phyloP scores from a whole-genome alignment of 2,797 vertebrate genomes.

The Tadarida brasiliensis region DNA sequence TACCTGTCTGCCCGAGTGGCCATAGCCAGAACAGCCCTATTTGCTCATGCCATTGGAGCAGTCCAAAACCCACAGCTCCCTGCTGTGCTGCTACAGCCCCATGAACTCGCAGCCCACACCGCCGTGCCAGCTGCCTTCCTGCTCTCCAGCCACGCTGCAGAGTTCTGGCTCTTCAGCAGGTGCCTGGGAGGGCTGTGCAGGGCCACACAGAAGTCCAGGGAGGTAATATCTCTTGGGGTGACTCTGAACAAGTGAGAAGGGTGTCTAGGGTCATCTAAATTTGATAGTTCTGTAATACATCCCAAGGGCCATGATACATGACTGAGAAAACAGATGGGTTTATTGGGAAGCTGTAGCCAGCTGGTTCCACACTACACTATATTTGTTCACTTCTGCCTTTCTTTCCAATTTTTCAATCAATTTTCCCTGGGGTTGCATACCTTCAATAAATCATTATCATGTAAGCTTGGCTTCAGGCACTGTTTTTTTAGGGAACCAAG shows the following conservation, averaged over 20 bases:
- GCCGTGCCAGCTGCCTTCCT: not conserved
- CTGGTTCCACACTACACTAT: not conserved
- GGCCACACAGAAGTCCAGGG: not conserved
- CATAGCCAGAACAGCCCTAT: not conserved
- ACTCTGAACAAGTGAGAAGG: not conserved
- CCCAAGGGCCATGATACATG: not conserved
- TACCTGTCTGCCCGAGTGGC: not conserved
- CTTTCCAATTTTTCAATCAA: not conserved
- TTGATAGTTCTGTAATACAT: not conserved
- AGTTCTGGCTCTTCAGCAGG: not conserved
- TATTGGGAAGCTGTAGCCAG: not conserved
- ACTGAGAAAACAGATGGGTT: slow-evolving; percentile 3
- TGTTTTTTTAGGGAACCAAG: not conserved
- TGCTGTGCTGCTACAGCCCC: not conserved
- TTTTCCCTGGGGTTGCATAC: not conserved
- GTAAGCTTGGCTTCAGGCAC: not conserved
- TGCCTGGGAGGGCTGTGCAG: not conserved
- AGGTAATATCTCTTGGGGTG: not conserved
- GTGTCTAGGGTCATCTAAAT: not conserved
- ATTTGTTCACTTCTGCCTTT: not conserved
- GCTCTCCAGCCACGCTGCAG: not conserved
- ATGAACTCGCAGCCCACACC: not conserved
- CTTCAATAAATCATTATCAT: not conserved
- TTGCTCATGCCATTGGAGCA: not conserved
- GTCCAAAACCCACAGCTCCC: not conserved